Base-by-base conservation (phyloP, 2,797 vertebrate species). In the Tiaroga cobitis region DNA sequence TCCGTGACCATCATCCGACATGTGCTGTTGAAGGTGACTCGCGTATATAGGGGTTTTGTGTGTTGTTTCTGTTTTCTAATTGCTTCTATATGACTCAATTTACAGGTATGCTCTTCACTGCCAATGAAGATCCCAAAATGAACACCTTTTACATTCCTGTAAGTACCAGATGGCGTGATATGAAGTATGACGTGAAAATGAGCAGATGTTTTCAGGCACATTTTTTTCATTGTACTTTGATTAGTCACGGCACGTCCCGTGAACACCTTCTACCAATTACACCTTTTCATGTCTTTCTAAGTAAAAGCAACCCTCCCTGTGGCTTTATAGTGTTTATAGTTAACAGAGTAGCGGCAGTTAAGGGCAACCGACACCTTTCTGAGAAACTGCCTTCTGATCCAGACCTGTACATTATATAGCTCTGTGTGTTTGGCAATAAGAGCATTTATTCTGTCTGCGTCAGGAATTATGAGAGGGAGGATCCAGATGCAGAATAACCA, bases 121-220 rank as follows among this genome's bases (percentile, higher is more conserved):
- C 97, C 90, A 99, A 96, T 24, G 98, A 99, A 94, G 95, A 97
- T 61, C 97, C 97, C 77, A 99, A 98, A 95, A 99, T 99, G 97
- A 98, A 95, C 92, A 98, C 97, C 24, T 99, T 97, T 91, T 99
- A 99, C 89, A 95, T 99, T 85, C 98, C 98, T 46, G 98, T 99
- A 94, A 97, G 97, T 85, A 11, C 3, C 34, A 59, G 29, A 43
- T 65, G 56, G 3, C 11, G 0, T 8, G n/a, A 49, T 24, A 29
- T 85, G 11, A 51, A 77, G 69, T 51, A n/a, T 68, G 37, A 32
- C n/a, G 15, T n/a, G 8, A 61, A 77, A 61, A 6, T 3, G 51
- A 26, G 54, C 4, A 29, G 29, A 29, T 29, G 29, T 2, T 29
- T 29, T 29, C 2, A 29, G n/a, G 29, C 29, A 15, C 0, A n/a